Conservation (phyloP, 2,888 invertebrate genomes). For the Graphium colonna region DNA sequence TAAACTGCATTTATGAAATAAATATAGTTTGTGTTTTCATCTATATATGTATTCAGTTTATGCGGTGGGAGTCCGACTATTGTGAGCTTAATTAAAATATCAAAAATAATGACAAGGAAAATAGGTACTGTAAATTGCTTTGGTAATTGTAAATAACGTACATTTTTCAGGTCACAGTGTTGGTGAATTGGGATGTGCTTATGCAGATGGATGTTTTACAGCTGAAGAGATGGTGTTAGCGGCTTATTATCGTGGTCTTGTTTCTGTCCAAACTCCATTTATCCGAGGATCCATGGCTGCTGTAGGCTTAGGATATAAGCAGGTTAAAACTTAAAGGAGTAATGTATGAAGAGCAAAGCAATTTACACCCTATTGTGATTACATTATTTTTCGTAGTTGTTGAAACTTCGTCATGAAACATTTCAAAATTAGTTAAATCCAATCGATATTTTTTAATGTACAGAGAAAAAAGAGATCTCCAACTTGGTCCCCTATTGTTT, state of each 20-base stretch:
- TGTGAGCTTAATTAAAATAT: neutral
- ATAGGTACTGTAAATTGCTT: no score
- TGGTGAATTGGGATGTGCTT: no score
- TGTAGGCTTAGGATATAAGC: conserved; percentile 82
- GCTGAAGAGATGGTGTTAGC: conserved; percentile 89
- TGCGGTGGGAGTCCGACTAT: neutral
- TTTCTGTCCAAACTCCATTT: conserved; percentile 81
- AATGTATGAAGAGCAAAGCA: conserved; percentile 98
- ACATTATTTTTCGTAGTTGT: no score
- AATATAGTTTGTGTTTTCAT: neutral
- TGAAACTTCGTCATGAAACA: no score
- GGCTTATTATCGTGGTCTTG: conserved; percentile 88
- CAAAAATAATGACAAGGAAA: neutral
- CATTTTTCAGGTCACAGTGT: conserved; percentile 65
- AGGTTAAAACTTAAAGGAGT: no score
- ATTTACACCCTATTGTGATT: no score
- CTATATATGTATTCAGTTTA: neutral
- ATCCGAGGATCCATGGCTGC: conserved; percentile 92
- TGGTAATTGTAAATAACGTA: no score
- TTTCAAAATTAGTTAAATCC: no score
- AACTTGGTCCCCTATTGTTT: no score
- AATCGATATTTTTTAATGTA: no score
- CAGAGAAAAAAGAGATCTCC: no score
- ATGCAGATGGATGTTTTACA: conserved; percentile 84
- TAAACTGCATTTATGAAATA: neutral